A percentile compares a stretch with the other conserved stretches of the same genome.
These are phyloP conservation scores for Borostomias antarcticus DNA, from an alignment of 2,797 vertebrate genomes.

Conservation along the genomic window DNA sequence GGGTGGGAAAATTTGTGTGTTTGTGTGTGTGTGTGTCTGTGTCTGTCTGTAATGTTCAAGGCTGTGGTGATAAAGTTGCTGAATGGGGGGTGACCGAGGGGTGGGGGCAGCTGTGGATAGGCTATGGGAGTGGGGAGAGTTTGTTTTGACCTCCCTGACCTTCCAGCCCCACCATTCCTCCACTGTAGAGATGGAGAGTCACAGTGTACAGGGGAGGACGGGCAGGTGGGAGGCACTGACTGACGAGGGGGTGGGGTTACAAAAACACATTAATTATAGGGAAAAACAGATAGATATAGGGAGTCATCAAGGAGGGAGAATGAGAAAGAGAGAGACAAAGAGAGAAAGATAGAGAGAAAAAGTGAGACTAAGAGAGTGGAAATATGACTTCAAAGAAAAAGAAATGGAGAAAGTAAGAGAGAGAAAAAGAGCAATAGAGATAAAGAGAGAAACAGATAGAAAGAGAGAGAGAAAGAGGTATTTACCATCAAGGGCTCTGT, in stretches of 20 bases:
- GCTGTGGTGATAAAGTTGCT: too few relatives aligned
- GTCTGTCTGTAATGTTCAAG: conserved; percentile 5
- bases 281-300: neutral
- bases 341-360: conserved; percentile 40
- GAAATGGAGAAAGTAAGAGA: conserved; percentile 25
- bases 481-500: conserved; percentile 26
- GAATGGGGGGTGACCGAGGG: conserved; percentile 44
- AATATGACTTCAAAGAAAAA: too few relatives aligned
- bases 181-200: conserved; percentile 47
- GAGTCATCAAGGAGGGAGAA: neutral
- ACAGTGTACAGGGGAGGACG: conserved; percentile 54
- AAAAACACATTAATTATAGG: neutral
- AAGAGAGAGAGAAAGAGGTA: conserved; percentile 18
- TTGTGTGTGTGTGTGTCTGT: conserved; percentile 4
- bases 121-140: conserved; percentile 54
- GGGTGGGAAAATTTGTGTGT: neutral
- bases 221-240: conserved; percentile 56
- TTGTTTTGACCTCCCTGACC: conserved; percentile 52
- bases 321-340: conserved; percentile 12
- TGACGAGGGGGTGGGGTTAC: neutral
- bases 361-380: too few relatives aligned
- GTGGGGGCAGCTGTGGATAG: conserved; percentile 63
- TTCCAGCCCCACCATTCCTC: conserved; percentile 30
- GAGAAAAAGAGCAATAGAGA: neutral
- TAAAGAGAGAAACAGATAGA: conserved; percentile 40